These are phyloP conservation scores for Lycia hirtaria DNA, from an alignment of 2,888 invertebrate genomes.

Conservation along the genomic window DNA sequence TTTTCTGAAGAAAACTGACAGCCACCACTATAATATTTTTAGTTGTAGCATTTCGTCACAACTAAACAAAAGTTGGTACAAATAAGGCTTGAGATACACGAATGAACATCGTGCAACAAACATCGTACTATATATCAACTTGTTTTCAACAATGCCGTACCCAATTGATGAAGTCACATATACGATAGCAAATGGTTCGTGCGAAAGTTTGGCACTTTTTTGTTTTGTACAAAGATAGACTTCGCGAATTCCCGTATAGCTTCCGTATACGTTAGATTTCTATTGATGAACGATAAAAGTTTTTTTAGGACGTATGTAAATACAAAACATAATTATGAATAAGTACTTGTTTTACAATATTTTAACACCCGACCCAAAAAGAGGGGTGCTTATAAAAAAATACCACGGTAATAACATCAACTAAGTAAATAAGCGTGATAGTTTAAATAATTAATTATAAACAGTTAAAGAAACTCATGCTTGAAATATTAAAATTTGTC, in stretches of 20 bases:
- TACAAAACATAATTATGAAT: not conserved
- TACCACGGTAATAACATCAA: too few relatives aligned
- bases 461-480: too few relatives aligned
- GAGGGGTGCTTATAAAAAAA: too few relatives aligned
- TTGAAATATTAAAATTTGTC: too few relatives aligned
- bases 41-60: not conserved
- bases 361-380: too few relatives aligned
- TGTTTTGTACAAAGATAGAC: slow-evolving; percentile 1
- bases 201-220: not conserved
- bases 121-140: not conserved
- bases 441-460: too few relatives aligned
- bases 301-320: not conserved
- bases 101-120: not conserved
- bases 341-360: too few relatives aligned
- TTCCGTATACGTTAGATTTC: not conserved
- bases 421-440: too few relatives aligned
- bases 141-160: not conserved
- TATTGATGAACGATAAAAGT: not conserved
- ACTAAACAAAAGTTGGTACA: not conserved
- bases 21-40: not conserved
- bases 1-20: not conserved
- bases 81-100: not conserved
- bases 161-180: not conserved
- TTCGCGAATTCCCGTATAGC: not conserved
- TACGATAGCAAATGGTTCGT: not conserved